Evolutionary conservation across 2,113 vertebrate species (phyloP).

Genomic region (Eonycteris spelaea): DNA sequence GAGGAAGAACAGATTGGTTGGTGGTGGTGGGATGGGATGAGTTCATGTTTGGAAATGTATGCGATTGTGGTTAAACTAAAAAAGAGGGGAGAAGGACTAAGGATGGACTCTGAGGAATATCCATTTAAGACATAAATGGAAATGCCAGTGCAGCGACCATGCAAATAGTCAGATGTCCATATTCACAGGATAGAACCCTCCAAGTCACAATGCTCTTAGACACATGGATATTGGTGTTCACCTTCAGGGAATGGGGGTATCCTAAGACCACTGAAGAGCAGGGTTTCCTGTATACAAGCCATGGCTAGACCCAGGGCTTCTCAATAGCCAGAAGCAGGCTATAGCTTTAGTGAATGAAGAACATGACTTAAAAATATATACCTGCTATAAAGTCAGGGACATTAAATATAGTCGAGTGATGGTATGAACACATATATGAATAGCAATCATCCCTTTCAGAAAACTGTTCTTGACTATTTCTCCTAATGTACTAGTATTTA

Average conservation of each 20-base stretch:
- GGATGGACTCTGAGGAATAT: background rate
- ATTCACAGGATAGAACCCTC: background rate
- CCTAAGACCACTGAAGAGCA: background rate
- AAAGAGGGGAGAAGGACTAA: background rate
- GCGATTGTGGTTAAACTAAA: background rate
- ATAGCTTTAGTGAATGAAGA: background rate
- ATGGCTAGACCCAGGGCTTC: background rate
- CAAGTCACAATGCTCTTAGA: background rate
- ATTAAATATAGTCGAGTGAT: background rate
- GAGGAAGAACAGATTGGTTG: background rate
- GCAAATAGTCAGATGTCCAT: background rate
- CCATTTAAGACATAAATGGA: background rate
- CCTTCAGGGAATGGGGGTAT: background rate
- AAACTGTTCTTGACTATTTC: constrained; percentile 23
- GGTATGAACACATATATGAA: background rate
- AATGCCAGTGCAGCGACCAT: background rate
- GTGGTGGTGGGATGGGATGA: no score
- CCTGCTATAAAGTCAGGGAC: constrained; percentile 12
- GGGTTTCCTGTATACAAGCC: background rate
- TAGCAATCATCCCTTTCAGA: background rate
- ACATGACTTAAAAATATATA: background rate
- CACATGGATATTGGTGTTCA: background rate
- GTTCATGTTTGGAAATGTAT: background rate
- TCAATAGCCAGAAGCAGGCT: background rate
- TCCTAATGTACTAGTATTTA: background rate